A percentile compares a stretch with the other conserved stretches of the same genome.
These are phyloP conservation scores for Ypsolopha sequella DNA, from an alignment of 2,888 invertebrate species.

Conservation along the genomic window DNA sequence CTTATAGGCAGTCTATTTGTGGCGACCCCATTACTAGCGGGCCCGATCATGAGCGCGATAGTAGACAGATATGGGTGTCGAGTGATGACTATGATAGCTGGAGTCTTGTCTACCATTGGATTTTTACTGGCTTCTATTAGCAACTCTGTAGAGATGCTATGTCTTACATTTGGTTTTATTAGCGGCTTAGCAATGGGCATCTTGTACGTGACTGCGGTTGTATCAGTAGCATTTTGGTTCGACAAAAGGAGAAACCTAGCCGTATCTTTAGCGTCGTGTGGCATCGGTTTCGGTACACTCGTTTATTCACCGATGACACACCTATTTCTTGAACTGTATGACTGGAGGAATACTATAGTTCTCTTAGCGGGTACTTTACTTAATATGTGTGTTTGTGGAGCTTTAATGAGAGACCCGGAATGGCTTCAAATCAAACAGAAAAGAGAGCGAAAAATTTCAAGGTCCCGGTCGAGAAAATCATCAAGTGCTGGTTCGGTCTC, in stretches of 20 bases:
- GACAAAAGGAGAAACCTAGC: conserved; percentile 88
- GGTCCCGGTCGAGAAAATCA: conserved; percentile 37
- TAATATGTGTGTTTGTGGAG: conserved; percentile 88
- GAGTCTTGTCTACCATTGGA: conserved; percentile 77
- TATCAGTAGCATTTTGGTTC: conserved; percentile 93
- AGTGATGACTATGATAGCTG: conserved; percentile 79
- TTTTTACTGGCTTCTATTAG: conserved; percentile 80
- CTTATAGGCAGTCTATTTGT: conserved; percentile 91
- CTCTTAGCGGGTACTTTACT: conserved; percentile 85
- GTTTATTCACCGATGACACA: conserved; percentile 89
- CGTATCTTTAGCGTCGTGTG: conserved; percentile 88
- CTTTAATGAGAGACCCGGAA: conserved; percentile 88
- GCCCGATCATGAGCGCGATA: conserved; percentile 85
- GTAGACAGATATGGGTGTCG: conserved; percentile 88
- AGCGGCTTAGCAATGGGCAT: conserved; percentile 87
- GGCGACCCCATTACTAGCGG: conserved; percentile 87
- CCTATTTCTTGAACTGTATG: conserved; percentile 77
- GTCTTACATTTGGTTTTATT: conserved; percentile 85
- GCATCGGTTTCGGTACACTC: conserved; percentile 90
- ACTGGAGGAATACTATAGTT: conserved; percentile 85
- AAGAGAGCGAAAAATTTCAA: conserved; percentile 51
- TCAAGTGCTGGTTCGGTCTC: conserved; percentile 65
- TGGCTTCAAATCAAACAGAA: conserved; percentile 79
- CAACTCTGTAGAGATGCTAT: conserved; percentile 80
- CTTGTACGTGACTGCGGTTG: conserved; percentile 90